phyloP scores from a whole-genome alignment of 2,113 vertebrate species.

The Onychostoma macrolepis region DNA sequence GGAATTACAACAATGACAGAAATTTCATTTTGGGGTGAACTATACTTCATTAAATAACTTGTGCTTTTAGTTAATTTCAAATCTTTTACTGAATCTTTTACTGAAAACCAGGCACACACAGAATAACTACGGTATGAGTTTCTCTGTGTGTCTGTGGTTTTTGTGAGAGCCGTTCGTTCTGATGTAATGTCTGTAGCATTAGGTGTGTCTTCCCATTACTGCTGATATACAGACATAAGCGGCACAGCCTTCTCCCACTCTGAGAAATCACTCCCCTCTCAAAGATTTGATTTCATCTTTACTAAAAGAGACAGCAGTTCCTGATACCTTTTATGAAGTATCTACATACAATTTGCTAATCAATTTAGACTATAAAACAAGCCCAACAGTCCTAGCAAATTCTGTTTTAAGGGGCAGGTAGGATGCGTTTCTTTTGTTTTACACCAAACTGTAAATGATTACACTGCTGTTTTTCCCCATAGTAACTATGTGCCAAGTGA shows the following conservation, averaged over 20 bases:
- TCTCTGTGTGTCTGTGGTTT: slow-evolving; percentile 4
- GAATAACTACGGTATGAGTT: not conserved
- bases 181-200: slow-evolving; percentile 36
- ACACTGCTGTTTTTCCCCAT: slow-evolving; percentile 61
- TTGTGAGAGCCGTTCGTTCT: not conserved
- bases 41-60: no score
- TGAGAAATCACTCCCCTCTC: not conserved
- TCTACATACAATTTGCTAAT: not conserved
- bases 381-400: not conserved
- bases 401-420: not conserved
- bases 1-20: no score
- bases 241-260: not conserved
- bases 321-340: not conserved
- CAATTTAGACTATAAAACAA: not conserved
- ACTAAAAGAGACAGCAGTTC: not conserved
- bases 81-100: not conserved
- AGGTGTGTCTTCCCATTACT: slow-evolving; percentile 27
- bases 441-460: slow-evolving; percentile 57
- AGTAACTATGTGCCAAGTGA: slow-evolving; percentile 38
- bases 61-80: not conserved
- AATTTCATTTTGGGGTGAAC: no score
- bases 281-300: not conserved
- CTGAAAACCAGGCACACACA: not conserved
- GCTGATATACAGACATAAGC: not conserved
- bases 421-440: not conserved